Evolutionary conservation across 2,113 vertebrate species (phyloP).

Genomic region (Columba livia): DNA sequence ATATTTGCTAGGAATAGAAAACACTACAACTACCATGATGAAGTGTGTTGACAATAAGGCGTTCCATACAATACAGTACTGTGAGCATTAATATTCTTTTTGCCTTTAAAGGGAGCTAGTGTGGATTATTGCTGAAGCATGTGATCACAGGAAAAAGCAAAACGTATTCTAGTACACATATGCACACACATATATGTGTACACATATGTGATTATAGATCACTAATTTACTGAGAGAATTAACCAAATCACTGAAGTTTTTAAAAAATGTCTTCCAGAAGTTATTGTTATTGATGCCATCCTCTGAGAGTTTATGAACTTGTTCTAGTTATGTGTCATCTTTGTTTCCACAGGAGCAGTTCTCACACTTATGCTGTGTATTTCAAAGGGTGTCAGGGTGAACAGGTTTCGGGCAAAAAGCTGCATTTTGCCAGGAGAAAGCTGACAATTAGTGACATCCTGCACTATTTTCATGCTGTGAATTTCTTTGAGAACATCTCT

Average conservation of each 20-base stretch:
- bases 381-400: not conserved
- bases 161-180: not conserved
- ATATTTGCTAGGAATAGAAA: not conserved
- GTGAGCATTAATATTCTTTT: not conserved
- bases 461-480: not conserved
- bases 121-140: not conserved
- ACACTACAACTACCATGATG: not conserved
- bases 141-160: not conserved
- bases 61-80: not conserved
- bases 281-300: not conserved
- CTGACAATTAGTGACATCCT: not conserved
- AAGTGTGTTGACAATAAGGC: not conserved
- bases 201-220: not conserved
- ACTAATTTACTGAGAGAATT: not conserved
- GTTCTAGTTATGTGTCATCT: not conserved
- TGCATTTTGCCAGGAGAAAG: not conserved
- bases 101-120: not conserved
- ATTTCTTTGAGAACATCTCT: not conserved
- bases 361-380: not conserved
- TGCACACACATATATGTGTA: not conserved
- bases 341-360: not conserved
- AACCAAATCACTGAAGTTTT: not conserved
- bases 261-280: not conserved
- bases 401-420: not conserved
- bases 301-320: not conserved